These are phyloP conservation scores for Balanococcus diminutus DNA, from an alignment of 2,888 invertebrate genomes.

Conservation along the genomic window DNA sequence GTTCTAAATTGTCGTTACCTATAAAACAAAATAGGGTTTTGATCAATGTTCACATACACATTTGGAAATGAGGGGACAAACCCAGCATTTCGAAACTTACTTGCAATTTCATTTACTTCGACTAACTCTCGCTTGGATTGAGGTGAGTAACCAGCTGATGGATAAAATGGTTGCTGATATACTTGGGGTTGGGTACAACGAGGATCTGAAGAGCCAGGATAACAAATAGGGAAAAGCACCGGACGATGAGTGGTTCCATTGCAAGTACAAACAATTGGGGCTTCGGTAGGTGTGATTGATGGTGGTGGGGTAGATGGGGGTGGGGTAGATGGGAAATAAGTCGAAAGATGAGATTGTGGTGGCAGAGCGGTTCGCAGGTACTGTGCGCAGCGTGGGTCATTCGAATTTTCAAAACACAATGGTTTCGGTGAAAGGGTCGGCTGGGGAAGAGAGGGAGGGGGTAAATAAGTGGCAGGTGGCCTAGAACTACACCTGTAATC, in stretches of 20 bases:
- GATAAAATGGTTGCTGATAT: constrained; percentile 49
- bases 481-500: constrained; percentile 58
- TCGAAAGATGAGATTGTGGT: constrained; percentile 59
- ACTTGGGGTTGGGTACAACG: constrained; percentile 59
- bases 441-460: constrained; percentile 57
- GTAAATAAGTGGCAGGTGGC: constrained; percentile 58
- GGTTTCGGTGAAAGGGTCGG: constrained; percentile 57
- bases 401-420: constrained; percentile 57
- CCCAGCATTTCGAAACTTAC: not conserved
- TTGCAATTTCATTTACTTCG: constrained; percentile 15
- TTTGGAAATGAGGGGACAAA: not conserved
- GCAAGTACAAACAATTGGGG: constrained; percentile 58
- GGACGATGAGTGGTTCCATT: constrained; percentile 56
- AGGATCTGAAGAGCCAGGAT: constrained; percentile 61
- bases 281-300: constrained; percentile 60
- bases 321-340: constrained; percentile 50
- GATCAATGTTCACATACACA: no score
- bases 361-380: constrained; percentile 46
- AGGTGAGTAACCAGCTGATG: constrained; percentile 56
- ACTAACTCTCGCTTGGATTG: constrained; percentile 27
- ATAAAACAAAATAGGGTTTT: not conserved
- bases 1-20: constrained; percentile 16
- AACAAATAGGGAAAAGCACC: constrained; percentile 59
- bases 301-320: constrained; percentile 57
- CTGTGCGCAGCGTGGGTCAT: constrained; percentile 54